Evolutionary conservation across 2,113 vertebrate genomes (phyloP).

Genomic region (Xenopus tropicalis): DNA sequence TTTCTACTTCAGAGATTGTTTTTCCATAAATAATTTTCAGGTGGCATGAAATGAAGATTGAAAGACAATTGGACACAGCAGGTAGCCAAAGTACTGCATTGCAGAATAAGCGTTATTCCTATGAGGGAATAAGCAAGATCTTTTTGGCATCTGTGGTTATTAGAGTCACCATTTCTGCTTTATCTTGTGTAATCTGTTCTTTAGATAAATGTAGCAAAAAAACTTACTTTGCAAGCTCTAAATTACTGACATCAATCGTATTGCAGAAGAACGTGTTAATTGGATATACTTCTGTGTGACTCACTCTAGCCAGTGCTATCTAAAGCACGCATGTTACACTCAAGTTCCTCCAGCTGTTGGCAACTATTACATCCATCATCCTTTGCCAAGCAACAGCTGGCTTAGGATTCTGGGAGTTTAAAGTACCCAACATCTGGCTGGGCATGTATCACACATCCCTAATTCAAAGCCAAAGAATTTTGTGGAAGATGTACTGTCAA

Average conservation of each 20-base stretch:
- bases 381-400: not conserved
- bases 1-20: constrained; percentile 8
- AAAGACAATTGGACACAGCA: constrained; percentile 44
- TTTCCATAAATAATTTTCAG: constrained; percentile 39
- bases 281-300: not conserved
- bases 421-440: too few species aligned
- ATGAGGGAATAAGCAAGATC: constrained; percentile 15
- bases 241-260: constrained; percentile 8
- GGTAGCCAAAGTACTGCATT: constrained; percentile 36
- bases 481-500: too few species aligned
- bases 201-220: not conserved
- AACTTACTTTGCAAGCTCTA: constrained; percentile 1
- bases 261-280: constrained; percentile 14
- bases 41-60: constrained; percentile 36
- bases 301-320: not conserved
- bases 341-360: not conserved
- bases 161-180: not conserved
- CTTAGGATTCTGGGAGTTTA: not conserved
- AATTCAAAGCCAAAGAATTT: too few species aligned
- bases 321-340: not conserved
- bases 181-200: not conserved
- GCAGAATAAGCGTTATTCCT: constrained; percentile 16
- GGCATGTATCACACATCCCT: too few species aligned
- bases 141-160: constrained; percentile 22
- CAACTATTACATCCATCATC: not conserved